These are phyloP conservation scores for Seison nebaliae DNA, from an alignment of 1,140 invertebrate genomes.

Conservation along the genomic window DNA sequence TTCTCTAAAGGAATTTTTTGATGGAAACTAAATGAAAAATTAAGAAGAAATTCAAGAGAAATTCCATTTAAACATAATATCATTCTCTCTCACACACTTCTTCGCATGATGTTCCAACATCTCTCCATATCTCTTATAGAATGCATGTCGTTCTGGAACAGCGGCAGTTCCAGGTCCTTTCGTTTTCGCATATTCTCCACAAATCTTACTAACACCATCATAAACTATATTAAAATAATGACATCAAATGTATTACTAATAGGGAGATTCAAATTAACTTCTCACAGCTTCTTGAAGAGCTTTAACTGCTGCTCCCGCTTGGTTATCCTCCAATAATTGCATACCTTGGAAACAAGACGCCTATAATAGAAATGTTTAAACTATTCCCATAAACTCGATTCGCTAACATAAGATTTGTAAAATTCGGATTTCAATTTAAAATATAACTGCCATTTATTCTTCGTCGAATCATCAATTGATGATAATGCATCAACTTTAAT, in stretches of 20 bases:
- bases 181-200: conserved; percentile 36
- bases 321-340: conserved; percentile 37
- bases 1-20: conserved; percentile 38
- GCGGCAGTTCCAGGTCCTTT: conserved; percentile 36
- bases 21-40: conserved; percentile 34
- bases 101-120: conserved; percentile 37
- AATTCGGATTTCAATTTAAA: conserved; percentile 20
- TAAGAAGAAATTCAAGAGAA: background rate
- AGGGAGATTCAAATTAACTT: conserved; percentile 20
- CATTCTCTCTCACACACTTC: conserved; percentile 45
- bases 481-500: conserved; percentile 32
- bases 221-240: conserved; percentile 24
- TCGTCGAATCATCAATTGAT: conserved; percentile 33
- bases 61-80: conserved; percentile 37
- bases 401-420: conserved; percentile 4
- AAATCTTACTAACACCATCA: conserved; percentile 32
- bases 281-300: conserved; percentile 37
- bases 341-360: conserved; percentile 42
- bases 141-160: conserved; percentile 38
- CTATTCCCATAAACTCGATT: background rate
- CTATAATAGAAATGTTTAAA: conserved; percentile 21
- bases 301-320: conserved; percentile 42
- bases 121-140: conserved; percentile 38
- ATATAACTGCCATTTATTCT: conserved; percentile 41
- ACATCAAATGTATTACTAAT: background rate